Percentiles rank a stretch among this genome's conserved stretches.
phyloP scores from a whole-genome alignment of 2,888 invertebrate species.

The Nomada lathburiana region DNA sequence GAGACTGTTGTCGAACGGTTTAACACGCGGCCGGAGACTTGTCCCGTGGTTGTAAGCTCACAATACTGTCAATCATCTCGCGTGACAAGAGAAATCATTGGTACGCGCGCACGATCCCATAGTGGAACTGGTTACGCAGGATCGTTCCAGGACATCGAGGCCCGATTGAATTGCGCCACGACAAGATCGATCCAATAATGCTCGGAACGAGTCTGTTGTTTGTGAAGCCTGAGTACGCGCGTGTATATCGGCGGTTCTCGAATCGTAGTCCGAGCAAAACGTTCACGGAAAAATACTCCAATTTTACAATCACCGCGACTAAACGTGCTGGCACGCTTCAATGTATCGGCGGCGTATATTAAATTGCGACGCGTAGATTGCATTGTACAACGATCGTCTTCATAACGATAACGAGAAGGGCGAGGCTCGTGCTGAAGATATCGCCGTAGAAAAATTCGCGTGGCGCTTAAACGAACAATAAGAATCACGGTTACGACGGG shows the following conservation, averaged over 20 bases:
- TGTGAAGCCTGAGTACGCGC: neutral
- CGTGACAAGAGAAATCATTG: slow-evolving; percentile 57
- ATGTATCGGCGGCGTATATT: too few relatives aligned
- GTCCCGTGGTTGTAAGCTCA: slow-evolving; percentile 31
- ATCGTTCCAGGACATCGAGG: slow-evolving; percentile 51
- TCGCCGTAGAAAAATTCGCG: neutral
- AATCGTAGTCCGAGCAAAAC: neutral
- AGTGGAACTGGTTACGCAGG: slow-evolving; percentile 50
- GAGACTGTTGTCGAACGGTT: slow-evolving; percentile 27
- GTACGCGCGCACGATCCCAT: slow-evolving; percentile 31
- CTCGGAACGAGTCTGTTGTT: slow-evolving; percentile 23
- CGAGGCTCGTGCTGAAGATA: neutral
- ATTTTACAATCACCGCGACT: too few relatives aligned
- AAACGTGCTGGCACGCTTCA: too few relatives aligned
- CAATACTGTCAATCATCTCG: slow-evolving; percentile 52
- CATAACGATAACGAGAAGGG: neutral
- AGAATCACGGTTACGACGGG: neutral
- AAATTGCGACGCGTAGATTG: too few relatives aligned
- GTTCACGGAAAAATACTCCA: neutral
- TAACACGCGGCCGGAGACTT: slow-evolving; percentile 34
- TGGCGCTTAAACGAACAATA: slow-evolving; percentile 1
- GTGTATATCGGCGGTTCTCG: slow-evolving; percentile 25
- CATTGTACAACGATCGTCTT: neutral
- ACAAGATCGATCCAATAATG: slow-evolving; percentile 31
- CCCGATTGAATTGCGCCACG: slow-evolving; percentile 20